Evolutionary conservation across 2,797 vertebrate genomes (phyloP), one percentile per base, ranked within the genome.

Genomic region (Sebastes steindachneri): DNA sequence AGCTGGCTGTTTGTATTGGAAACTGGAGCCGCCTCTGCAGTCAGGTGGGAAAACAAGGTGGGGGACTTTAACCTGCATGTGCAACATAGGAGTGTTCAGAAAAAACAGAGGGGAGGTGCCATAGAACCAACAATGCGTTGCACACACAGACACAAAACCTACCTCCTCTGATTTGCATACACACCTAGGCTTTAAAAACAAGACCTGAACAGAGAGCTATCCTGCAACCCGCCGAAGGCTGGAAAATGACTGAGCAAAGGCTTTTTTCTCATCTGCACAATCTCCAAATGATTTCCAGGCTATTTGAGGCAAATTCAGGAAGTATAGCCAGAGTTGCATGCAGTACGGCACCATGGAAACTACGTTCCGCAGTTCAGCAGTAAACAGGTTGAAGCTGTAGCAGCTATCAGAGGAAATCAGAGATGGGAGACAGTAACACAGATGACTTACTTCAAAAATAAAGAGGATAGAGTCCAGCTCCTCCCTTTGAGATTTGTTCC

Each of bases 391-490:
- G 74, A 68, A 48, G 83, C 59, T 72, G 28, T 5, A 53, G 65
- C 25, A 78, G 74, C 54, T 45, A 21, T 68, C 37, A 59, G 48
- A 14, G 17, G 48, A 75, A 75, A 87, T 72, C 68, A 68, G 8
- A 86, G 35, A 79, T 28, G 25, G 41, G 28, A 82, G n/a, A 70
- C 60, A 79, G 75, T 29, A 88, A 51, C 35, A n/a, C 29, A 65
- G 12, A 62, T 68, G 54, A 97, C 99, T 97, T 98, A 99, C 99
- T 97, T 99, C 98, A 96, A 99, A 99, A 96, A 99, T 96, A 97
- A 98, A 98, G 91, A 99, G 98, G 91, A 99, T 97, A 82, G 98
- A 99, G 97, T 99, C 99, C 97, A 99, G 97, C 97, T 99, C 98
- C 96, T 99, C 99, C 96, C 98, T 96, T 92, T 99, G 99, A 84